Evolutionary conservation across 2,888 invertebrate genomes (phyloP).

Genomic region (Hedychridium roseum): DNA sequence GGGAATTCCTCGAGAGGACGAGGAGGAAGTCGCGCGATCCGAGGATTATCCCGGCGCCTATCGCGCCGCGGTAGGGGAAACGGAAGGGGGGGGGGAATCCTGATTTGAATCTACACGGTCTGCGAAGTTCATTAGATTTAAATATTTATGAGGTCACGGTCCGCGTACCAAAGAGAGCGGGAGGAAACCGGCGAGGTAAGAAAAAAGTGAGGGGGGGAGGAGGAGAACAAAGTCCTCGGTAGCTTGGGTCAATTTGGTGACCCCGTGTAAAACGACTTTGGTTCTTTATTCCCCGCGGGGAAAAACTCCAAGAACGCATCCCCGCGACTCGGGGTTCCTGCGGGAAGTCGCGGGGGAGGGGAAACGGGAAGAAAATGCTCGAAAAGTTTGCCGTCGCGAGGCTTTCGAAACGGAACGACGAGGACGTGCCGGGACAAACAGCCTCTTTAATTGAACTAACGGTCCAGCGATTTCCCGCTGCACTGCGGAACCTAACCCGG

Average conservation of each 20-base stretch:
- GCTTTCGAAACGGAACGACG: conserved; percentile 18
- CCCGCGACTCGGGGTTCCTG: too few species aligned
- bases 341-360: not conserved
- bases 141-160: conserved; percentile 53
- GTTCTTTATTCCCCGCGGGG: conserved; percentile 42
- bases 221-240: conserved; percentile 16
- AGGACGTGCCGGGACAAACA: conserved; percentile 28
- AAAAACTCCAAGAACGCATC: too few species aligned
- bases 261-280: conserved; percentile 42
- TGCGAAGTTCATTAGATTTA: conserved; percentile 55
- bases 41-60: not conserved
- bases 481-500: too few species aligned
- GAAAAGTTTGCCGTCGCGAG: conserved; percentile 25
- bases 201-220: too few species aligned
- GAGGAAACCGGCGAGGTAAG: too few species aligned
- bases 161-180: conserved; percentile 6
- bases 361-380: conserved; percentile 8
- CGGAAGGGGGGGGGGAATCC: conserved; percentile 21
- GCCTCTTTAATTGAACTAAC: conserved; percentile 35
- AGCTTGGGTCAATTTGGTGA: conserved; percentile 49
- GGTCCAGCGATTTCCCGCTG: conserved; percentile 12
- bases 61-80: not conserved
- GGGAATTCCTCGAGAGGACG: not conserved
- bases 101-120: conserved; percentile 48
- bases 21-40: not conserved